Conservation (phyloP, 2,888 invertebrate genomes). For the Rambutsinella grinnellia region DNA sequence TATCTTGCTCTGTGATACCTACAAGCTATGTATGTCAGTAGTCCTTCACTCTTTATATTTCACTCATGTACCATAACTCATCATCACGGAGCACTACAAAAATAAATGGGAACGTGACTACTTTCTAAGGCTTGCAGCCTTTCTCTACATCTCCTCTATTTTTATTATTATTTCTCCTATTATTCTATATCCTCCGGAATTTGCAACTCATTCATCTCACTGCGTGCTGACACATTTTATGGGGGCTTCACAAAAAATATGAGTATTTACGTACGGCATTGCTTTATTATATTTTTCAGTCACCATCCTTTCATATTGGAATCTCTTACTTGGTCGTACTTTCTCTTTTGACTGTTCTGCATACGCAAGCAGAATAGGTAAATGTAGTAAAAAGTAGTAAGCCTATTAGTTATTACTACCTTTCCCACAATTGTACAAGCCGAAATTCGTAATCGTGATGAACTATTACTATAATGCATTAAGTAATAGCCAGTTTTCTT, state of each 20-base stretch:
- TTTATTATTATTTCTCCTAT: conserved; percentile 13
- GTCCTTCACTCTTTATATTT: conserved; percentile 11
- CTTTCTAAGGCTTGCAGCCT: not conserved
- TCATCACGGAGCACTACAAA: conserved; percentile 12
- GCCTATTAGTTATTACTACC: too few species aligned
- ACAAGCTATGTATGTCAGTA: conserved; percentile 13
- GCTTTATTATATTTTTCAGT: not conserved
- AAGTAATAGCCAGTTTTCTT: too few species aligned
- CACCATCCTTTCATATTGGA: too few species aligned
- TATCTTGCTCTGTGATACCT: not conserved
- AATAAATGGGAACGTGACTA: conserved; percentile 38
- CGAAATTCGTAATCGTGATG: too few species aligned
- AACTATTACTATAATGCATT: not conserved
- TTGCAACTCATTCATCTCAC: conserved; percentile 54
- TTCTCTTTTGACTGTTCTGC: too few species aligned
- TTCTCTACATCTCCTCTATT: conserved; percentile 3
- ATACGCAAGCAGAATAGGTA: too few species aligned
- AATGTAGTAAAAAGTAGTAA: too few species aligned
- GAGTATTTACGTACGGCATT: not conserved
- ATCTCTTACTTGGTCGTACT: too few species aligned
- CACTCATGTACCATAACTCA: conserved; percentile 33
- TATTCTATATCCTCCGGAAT: conserved; percentile 50
- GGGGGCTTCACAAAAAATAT: conserved; percentile 25
- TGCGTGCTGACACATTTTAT: conserved; percentile 49
- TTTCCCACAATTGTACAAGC: too few species aligned